Percentiles rank a stretch among this genome's conserved stretches.
phyloP scores from a whole-genome alignment of 2,888 invertebrate species.

The Hyposoter dolosus region DNA sequence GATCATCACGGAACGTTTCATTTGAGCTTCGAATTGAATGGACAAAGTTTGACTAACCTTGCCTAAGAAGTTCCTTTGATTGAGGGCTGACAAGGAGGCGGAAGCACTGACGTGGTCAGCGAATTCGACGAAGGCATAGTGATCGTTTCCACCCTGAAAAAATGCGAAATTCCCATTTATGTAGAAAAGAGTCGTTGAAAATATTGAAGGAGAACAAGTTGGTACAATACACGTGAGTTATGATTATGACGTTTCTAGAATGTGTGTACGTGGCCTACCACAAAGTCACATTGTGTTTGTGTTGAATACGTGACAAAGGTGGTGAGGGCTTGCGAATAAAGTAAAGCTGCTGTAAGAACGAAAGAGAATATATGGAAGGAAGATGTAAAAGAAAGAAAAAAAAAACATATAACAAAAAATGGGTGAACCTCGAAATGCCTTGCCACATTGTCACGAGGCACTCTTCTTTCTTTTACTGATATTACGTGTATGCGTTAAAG shows the following conservation, averaged over 20 bases:
- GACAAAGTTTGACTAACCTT: slow-evolving; percentile 84
- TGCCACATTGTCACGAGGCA: slow-evolving; percentile 35
- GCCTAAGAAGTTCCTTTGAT: slow-evolving; percentile 87
- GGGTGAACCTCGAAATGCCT: slow-evolving; percentile 13
- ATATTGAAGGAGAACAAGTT: slow-evolving; percentile 7
- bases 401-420: not conserved
- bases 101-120: slow-evolving; percentile 87
- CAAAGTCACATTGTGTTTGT: not conserved
- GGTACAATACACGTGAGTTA: slow-evolving; percentile 11
- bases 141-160: slow-evolving; percentile 86
- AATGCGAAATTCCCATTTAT: not conserved
- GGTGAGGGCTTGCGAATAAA: slow-evolving; percentile 13
- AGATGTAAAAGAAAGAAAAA: not conserved
- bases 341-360: not conserved
- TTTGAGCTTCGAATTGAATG: not conserved
- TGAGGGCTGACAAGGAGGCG: slow-evolving; percentile 88
- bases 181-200: slow-evolving; percentile 7
- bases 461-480: slow-evolving; percentile 37
- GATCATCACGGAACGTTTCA: not conserved
- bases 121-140: slow-evolving; percentile 89
- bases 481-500: slow-evolving; percentile 26
- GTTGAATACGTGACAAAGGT: not conserved
- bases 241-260: not conserved
- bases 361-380: not conserved
- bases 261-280: not conserved